phyloP scores from a whole-genome alignment of 2,797 vertebrate species.

The Onychomys arenicola region DNA sequence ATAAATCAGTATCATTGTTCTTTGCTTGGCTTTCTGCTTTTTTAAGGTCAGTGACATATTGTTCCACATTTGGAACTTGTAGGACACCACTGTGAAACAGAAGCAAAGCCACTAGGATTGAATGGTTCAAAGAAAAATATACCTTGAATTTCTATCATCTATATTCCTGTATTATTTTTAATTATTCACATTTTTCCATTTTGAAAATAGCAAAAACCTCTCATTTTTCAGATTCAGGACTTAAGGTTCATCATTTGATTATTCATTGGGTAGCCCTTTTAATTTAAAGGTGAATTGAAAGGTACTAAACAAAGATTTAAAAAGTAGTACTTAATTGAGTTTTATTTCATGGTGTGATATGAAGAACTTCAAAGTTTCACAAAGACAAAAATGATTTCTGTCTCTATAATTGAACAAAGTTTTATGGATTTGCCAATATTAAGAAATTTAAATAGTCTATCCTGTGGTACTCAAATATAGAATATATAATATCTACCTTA shows the following conservation, averaged over 20 bases:
- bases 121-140: background rate
- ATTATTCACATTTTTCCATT: background rate
- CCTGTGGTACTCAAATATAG: background rate
- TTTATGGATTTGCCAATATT: constrained; percentile 44
- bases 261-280: constrained; percentile 6
- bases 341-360: background rate
- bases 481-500: background rate
- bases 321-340: constrained; percentile 49
- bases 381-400: background rate
- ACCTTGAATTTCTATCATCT: background rate
- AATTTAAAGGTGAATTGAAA: constrained; percentile 46
- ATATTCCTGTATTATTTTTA: background rate
- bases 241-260: constrained; percentile 47
- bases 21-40: constrained; percentile 39
- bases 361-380: constrained; percentile 48
- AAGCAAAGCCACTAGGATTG: background rate
- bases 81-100: background rate
- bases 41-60: background rate
- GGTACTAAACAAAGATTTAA: constrained; percentile 24
- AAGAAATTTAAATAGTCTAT: background rate
- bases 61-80: background rate
- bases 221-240: constrained; percentile 45
- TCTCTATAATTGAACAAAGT: background rate
- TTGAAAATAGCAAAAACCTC: constrained; percentile 7
- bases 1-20: background rate